A percentile compares a stretch with the other conserved stretches of the same genome.
These are phyloP conservation scores for Champsocephalus esox DNA, from an alignment of 2,797 vertebrate species.

Conservation along the genomic window DNA sequence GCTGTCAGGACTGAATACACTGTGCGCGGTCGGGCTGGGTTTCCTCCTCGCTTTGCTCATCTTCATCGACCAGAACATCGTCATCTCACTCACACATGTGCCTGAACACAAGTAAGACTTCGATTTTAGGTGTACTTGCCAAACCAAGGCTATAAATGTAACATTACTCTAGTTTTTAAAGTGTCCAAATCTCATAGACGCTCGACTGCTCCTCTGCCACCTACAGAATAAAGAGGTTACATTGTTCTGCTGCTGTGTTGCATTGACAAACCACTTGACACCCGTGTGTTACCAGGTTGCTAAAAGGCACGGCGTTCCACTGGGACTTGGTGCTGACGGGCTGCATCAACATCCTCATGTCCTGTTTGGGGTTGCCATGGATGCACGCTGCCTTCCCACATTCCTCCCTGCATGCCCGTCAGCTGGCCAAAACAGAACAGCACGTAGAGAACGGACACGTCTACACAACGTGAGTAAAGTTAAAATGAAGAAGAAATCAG, in stretches of 20 bases:
- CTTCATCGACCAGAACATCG: slow-evolving; percentile 98
- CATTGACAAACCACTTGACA: slow-evolving; percentile 23
- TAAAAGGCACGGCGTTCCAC: slow-evolving; percentile 96
- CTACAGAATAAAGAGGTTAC: background rate
- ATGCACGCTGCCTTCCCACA: slow-evolving; percentile 96
- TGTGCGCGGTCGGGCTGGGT: slow-evolving; percentile 89
- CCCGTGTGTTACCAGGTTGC: slow-evolving; percentile 82
- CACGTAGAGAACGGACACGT: slow-evolving; percentile 93
- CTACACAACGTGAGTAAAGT: slow-evolving; percentile 90
- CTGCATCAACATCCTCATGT: slow-evolving; percentile 94
- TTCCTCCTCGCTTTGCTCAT: slow-evolving; percentile 95
- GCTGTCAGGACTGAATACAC: slow-evolving; percentile 85
- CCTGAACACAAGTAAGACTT: slow-evolving; percentile 92
- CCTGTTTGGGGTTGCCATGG: slow-evolving; percentile 95
- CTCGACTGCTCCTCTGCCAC: background rate
- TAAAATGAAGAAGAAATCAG: background rate
- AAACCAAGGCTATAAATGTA: background rate
- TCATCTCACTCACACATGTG: slow-evolving; percentile 93
- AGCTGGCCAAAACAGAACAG: slow-evolving; percentile 93
- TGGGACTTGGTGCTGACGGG: slow-evolving; percentile 97
- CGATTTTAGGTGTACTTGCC: background rate
- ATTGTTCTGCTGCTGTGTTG: background rate
- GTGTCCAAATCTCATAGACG: background rate
- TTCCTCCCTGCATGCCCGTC: slow-evolving; percentile 93
- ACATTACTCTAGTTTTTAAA: background rate